Evolutionary conservation across 2,113 vertebrate genomes (phyloP).

Genomic region (Lepidothrix coronata): DNA sequence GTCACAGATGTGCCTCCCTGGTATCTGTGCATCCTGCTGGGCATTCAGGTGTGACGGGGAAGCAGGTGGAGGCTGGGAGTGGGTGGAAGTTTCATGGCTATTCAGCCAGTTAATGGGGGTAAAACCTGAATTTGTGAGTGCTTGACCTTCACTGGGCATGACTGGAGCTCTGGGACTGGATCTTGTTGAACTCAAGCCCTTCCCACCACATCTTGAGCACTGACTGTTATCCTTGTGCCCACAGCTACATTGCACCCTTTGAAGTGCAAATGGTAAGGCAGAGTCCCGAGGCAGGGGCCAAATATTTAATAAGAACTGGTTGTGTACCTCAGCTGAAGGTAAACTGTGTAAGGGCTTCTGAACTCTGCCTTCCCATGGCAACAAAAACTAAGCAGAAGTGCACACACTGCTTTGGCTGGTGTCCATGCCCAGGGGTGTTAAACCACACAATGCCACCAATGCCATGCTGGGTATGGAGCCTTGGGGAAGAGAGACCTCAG

Average conservation of each 20-base stretch:
- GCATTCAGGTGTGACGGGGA: constrained; percentile 81
- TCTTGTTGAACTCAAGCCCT: background rate
- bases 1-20: constrained; percentile 88
- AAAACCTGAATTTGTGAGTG: background rate
- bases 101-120: background rate
- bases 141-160: background rate
- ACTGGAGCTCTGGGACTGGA: background rate
- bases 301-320: background rate
- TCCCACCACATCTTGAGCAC: background rate
- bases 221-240: background rate
- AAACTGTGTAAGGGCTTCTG: background rate
- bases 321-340: background rate
- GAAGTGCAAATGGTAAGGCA: background rate
- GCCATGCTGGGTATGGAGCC: background rate
- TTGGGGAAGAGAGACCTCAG: background rate
- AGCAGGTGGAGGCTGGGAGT: background rate
- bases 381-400: background rate
- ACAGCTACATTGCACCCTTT: background rate
- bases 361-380: background rate
- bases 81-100: background rate
- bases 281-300: background rate
- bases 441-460: background rate
- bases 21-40: constrained; percentile 92
- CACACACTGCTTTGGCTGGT: background rate
- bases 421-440: background rate